Conservation (phyloP, 2,797 vertebrate species). For the Lindbergichthys nudifrons region DNA sequence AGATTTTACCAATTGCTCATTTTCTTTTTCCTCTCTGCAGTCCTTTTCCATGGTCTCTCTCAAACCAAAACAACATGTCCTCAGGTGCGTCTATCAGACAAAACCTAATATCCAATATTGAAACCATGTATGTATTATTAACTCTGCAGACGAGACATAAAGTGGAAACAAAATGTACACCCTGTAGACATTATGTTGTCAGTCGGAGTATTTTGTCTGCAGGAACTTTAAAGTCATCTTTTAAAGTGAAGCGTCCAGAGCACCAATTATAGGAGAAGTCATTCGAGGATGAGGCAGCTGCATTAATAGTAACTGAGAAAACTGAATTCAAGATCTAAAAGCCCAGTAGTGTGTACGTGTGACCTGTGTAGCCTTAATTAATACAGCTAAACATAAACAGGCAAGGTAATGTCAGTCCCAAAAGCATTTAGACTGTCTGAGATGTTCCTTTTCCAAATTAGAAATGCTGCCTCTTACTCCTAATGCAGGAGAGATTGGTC, state of each 20-base stretch:
- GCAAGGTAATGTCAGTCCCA: slow-evolving; percentile 42
- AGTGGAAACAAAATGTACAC: neutral
- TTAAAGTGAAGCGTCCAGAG: slow-evolving; percentile 23
- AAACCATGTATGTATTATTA: neutral
- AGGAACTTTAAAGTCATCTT: slow-evolving; percentile 32
- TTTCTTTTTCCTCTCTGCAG: slow-evolving; percentile 12
- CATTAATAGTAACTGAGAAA: slow-evolving; percentile 33
- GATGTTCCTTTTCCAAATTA: slow-evolving; percentile 49
- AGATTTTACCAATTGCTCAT: slow-evolving; percentile 20
- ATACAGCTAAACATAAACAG: slow-evolving; percentile 46
- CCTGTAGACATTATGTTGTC: neutral
- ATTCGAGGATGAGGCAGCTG: slow-evolving; percentile 37
- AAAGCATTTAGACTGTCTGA: slow-evolving; percentile 28
- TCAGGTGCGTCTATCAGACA: slow-evolving; percentile 13
- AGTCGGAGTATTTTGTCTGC: slow-evolving; percentile 16
- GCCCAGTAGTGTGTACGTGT: slow-evolving; percentile 19
- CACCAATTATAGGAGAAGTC: slow-evolving; percentile 30
- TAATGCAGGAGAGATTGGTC: slow-evolving; percentile 40
- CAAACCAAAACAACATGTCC: slow-evolving; percentile 34
- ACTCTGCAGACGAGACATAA: neutral
- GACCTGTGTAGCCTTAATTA: slow-evolving; percentile 61
- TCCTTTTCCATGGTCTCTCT: neutral
- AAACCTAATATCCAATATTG: slow-evolving; percentile 6
- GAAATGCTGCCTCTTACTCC: slow-evolving; percentile 30
- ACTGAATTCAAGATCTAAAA: slow-evolving; percentile 45